phyloP scores from a whole-genome alignment of 2,888 invertebrate genomes.

The Ennomos quercinarius region DNA sequence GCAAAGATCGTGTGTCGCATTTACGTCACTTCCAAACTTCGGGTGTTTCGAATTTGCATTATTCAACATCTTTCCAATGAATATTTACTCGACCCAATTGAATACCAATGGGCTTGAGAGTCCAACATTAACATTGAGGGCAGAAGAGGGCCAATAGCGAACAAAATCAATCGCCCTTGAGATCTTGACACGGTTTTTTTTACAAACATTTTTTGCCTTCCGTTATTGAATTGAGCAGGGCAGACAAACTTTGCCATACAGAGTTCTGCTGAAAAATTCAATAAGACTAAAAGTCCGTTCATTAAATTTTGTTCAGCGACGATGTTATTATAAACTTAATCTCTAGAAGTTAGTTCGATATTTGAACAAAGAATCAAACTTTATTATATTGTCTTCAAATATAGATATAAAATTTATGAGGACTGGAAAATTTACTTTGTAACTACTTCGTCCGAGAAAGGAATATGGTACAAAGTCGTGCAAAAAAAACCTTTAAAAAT shows the following conservation, averaged over 20 bases:
- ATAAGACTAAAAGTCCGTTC: constrained; percentile 5
- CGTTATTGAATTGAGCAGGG: constrained; percentile 19
- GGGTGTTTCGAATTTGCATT: constrained; percentile 58
- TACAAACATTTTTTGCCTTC: constrained; percentile 24
- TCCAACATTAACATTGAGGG: constrained; percentile 45
- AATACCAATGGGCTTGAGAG: constrained; percentile 56
- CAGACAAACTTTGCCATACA: constrained; percentile 17
- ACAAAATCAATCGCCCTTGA: constrained; percentile 42
- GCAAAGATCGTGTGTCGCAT: constrained; percentile 51
- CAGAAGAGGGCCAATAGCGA: constrained; percentile 36
- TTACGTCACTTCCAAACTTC: constrained; percentile 51
- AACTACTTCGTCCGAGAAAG: too few species aligned
- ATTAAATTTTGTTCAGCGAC: too few species aligned
- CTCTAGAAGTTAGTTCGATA: too few species aligned
- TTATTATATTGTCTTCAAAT: too few species aligned
- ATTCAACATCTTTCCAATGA: constrained; percentile 59
- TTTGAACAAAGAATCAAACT: too few species aligned
- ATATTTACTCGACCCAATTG: constrained; percentile 59
- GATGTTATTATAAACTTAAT: too few species aligned
- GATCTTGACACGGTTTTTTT: constrained; percentile 34
- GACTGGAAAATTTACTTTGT: too few species aligned
- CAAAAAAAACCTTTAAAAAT: too few species aligned
- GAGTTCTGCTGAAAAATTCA: constrained; percentile 13
- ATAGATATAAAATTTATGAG: too few species aligned
- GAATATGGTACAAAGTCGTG: too few species aligned